Base-by-base conservation (phyloP, 2,113 vertebrate species). In the Syngnathus scovelli region DNA sequence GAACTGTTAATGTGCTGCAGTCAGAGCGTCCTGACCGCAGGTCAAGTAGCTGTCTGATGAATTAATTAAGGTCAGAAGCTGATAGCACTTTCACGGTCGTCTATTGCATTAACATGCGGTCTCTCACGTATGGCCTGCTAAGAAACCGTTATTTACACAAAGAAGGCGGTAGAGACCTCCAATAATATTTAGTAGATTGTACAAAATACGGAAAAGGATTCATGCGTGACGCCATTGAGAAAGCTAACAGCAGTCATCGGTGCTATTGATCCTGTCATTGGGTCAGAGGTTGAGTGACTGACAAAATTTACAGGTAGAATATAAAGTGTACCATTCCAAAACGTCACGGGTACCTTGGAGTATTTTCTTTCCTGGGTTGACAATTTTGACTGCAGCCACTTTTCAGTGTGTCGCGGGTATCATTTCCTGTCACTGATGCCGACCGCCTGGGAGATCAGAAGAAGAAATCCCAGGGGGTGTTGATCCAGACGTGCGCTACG, bases 21-120 rank as follows among this genome's bases (percentile, higher is more conserved):
- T 65, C 59, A 19, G 48, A 81, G 75, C 70, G 64, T 59, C 69
- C 73, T 85, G 85, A 84, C 87, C 85, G 58, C 49, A n/a, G 84
- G 41, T 91, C 88, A 90, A 90, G 81, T 84, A 85, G 81, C 80
- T 19, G 85, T 83, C 87, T 89, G 86, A 87, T 83, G 89, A 89
- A 76, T 91, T 91, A 91, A 91, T 91, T 81, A 83, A 84, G 90
- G 87, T 89, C 87, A 90, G 21, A 74, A 69, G 66, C 69, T 71
- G 69, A 70, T 74, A 60, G 69, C 77, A 63, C 74, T 77, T 78
- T 80, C 73, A 63, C 66, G 70, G 4, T 75, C 78, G 36, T 71
- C 52, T 64, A 23, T 39, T 72, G 76, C 69, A 87, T 88, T 82
- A 76, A 37, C 80, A 83, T 81, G 27, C 27, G 27, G 67, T 52